phyloP scores from a whole-genome alignment of 64 coral and sea anemone species.

The Cladopsammia gracilis region DNA sequence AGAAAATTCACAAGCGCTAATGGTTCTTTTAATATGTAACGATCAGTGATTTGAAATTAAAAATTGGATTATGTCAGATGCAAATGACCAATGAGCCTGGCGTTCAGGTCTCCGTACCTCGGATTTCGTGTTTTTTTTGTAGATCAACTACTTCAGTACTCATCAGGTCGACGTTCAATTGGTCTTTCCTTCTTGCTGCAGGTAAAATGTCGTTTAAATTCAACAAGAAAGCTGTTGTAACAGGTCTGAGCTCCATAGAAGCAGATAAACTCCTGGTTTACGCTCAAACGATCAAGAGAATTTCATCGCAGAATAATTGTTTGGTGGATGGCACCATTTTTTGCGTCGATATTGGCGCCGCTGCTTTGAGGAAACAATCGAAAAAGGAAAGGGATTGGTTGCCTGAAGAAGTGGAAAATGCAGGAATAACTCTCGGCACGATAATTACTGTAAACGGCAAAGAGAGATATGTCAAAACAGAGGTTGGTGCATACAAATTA shows the following conservation, averaged over 20 bases:
- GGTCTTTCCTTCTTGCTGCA: background rate
- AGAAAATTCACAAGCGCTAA: too few relatives aligned
- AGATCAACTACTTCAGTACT: too few relatives aligned
- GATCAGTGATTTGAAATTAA: background rate
- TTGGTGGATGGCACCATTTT: conserved; percentile 17
- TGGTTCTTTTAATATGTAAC: too few relatives aligned
- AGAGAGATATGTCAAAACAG: conserved; percentile 49
- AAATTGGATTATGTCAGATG: background rate
- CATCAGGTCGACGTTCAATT: too few relatives aligned
- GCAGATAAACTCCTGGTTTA: conserved; percentile 35
- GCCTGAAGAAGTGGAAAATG: conserved; percentile 37
- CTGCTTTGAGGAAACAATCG: conserved; percentile 41
- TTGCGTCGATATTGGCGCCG: conserved; percentile 32
- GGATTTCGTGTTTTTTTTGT: too few relatives aligned
- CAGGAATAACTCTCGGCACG: background rate
- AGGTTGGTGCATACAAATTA: background rate
- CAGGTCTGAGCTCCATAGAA: background rate
- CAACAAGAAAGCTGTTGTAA: conserved; percentile 37
- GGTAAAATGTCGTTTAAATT: conserved; percentile 47
- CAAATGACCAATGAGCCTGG: background rate
- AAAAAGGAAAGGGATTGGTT: conserved; percentile 22
- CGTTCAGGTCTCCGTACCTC: too few relatives aligned
- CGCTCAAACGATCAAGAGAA: conserved; percentile 28
- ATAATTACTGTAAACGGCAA: conserved; percentile 33
- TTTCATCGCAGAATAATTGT: conserved; percentile 19